Base-by-base conservation (phyloP, 53 echinoderm and acorn worm species). In the Patiria pectinifera region DNA sequence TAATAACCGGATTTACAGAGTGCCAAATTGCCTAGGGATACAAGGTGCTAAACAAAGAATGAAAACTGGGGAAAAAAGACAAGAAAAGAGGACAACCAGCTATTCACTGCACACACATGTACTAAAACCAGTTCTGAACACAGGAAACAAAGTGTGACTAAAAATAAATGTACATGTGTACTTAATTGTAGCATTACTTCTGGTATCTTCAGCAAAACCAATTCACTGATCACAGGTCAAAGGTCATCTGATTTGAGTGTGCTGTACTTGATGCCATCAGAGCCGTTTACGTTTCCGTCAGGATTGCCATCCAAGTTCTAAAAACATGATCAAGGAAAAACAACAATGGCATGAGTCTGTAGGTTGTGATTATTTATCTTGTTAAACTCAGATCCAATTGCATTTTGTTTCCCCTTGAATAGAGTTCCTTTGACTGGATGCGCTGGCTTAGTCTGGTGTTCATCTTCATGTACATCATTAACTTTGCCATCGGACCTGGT, bases 401-500 rank as follows among this genome's bases (percentile, higher is more conserved):
- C 25, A 71, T 21, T 71, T 71, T 71, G 18, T 71, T 71, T 71
- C 1, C 0, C 3, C 22, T 71, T 71, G 53, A 53, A 53, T 53
- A 90, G 90, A 22, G 6, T 25, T 47, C 45, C 47, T 90, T 90
- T 77, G 95, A 92, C 19, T 94, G 95, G 84, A 92, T 94, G 95
- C 93, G 94, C 23, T 98, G 98, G 96, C 69, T 95, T 6, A 95
- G 94, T 22, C 89, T 98, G 71, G 23, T 89, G 43, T 94, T 96
- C 79, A 96, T 98, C 87, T 98, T 96, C 90, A 18, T 93, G 13
- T 98, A 98, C 93, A 98, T 98, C 82, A 76, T 98, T 59, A 86
- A 94, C 48, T 98, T 98, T 87, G 98, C 98, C 23, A 93, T 98
- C 76, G 98, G 98, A 79, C 98, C 98, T 45, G 98, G 98, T 98